Percentiles rank a stretch among this genome's conserved stretches.
phyloP scores from a whole-genome alignment of 2,888 invertebrate genomes.

The Chirona hameri region DNA sequence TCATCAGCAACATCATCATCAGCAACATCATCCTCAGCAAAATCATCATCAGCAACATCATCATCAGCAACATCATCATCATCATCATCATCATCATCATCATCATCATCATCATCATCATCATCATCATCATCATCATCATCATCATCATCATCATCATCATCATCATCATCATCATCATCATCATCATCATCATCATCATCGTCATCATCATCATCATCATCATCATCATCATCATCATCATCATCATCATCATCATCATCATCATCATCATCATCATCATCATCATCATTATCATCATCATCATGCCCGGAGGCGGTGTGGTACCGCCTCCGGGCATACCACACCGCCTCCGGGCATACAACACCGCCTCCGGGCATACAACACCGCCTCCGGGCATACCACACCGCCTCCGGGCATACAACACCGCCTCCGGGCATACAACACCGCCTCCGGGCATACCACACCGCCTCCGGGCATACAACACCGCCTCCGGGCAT shows the following conservation, averaged over 20 bases:
- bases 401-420: no score
- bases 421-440: no score
- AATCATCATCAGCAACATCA: no score
- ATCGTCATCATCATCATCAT: slow-evolving; percentile 22
- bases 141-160: slow-evolving; percentile 11
- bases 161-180: slow-evolving; percentile 22
- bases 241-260: slow-evolving; percentile 22
- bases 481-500: no score
- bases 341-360: no score
- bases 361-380: no score
- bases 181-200: slow-evolving; percentile 22
- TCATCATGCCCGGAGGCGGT: not conserved
- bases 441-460: no score
- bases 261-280: slow-evolving; percentile 22
- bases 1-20: no score
- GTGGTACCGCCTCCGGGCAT: not conserved
- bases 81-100: slow-evolving; percentile 22
- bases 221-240: slow-evolving; percentile 22
- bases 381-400: no score
- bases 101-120: slow-evolving; percentile 22
- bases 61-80: no score
- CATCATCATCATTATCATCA: slow-evolving; percentile 6
- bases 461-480: no score
- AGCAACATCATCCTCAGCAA: no score
- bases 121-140: slow-evolving; percentile 22